Base-by-base conservation (phyloP, 2,888 invertebrate species). In the Conops quadrifasciatus region DNA sequence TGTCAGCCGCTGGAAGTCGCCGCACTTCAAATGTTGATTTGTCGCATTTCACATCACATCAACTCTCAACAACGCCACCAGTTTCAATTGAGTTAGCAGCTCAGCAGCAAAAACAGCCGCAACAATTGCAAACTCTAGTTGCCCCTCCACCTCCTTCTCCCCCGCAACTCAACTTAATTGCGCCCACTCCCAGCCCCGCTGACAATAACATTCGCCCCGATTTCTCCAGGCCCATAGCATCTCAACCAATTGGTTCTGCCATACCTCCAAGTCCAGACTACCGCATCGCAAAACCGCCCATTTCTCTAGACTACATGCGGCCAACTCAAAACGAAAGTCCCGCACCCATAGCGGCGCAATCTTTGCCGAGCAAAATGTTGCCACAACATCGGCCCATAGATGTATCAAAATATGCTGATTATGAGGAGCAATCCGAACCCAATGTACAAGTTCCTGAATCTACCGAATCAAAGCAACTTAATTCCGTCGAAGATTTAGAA, bases 301-400 rank as follows among this genome's bases (percentile, higher is more conserved):
- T 80, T 5, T 81, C 84, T 0, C 71, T 77, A 15, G 83, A 83
- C 47, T 84, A 84, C 53, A 83, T 84, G 83, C 78, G 84, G 5
- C 84, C 84, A 11, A 73, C 24, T 28, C 24, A 24, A 24, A 2
- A 26, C 5, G 24, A 53, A 21, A 13, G 21, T 2, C 11, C 36
- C 36, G 36, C 36, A 36, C 36, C 5, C 36, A 36, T 36, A 36
- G 19, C 56, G 24, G 24, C 56, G 26, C 3, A 28, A 24, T 4
- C 62, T 28, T n/a, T 26, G 15, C 71, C 75, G 0, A 76, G 75
- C 0, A 77, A 71, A 2, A 28, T 77, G 15, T 16, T 83, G 65
- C 84, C 85, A 2, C 84, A 85, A 70, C 79, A 85, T 70, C 78
- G 80, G 1, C 84, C 84, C 11, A 85, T 85, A 30, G 85, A 85